Base-by-base conservation (phyloP, 2,888 invertebrate species). In the Leucania comma region DNA sequence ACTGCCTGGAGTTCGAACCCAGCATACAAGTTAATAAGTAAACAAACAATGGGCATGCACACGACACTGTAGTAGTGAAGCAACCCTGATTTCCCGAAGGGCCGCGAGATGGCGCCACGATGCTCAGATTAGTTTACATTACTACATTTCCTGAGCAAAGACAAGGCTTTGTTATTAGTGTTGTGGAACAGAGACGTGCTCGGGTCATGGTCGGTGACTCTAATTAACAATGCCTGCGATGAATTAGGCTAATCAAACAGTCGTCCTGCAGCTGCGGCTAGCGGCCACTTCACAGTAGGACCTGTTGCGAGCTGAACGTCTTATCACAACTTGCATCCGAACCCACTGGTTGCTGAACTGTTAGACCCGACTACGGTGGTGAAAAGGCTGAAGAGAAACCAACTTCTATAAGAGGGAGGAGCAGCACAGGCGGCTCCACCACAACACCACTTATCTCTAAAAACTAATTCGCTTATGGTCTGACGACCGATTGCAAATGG, bases 11-110 rank as follows among this genome's bases (percentile, higher is more conserved):
- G 20, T 32, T 6, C 14, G 62, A 65, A 20, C 24, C 20, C 5
- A 10, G 12, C 3, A 67, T 17, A 46, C 2, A 32, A 17, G 22
- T 51, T 12, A 6, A 35, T 32, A 32, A 5, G 12, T 24, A 24
- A 17, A 12, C 35, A 22, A 56, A 68, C 50, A 24, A 57, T 20
- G 22, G 6, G 29, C 2, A 3, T 2, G 29, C 29, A 8, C 26
- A 38, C 38, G 24, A 17, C 12, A n/a, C 24, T 17, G 35, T 22
- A 26, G 22, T 48, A 20, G 29, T 17, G 14, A n/a, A 32, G 20
- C 42, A 12, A 24, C 17, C n/a, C 9, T 72, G 17, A 53, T 53
- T 59, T 32, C 60, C 69, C 51, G 22, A 3, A 5, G 51, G 32
- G 42, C 5, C 29, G 24, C 24, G 14, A 38, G 38, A 9, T 32